These are phyloP conservation scores for Melinopterus prodromus DNA, from an alignment of 2,888 invertebrate genomes.

Conservation along the genomic window DNA sequence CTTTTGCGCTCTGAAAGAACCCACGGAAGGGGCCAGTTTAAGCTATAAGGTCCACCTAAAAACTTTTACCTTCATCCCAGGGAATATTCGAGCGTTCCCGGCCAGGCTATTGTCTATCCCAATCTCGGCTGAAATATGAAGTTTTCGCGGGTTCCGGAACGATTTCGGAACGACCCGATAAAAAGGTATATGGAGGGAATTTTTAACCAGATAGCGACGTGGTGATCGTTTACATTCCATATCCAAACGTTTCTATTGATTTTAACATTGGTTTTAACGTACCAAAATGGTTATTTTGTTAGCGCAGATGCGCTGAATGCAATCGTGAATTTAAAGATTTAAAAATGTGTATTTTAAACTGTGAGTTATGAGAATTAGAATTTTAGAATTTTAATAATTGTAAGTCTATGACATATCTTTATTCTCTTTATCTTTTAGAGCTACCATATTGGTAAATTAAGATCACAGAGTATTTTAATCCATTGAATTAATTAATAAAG, in stretches of 20 bases:
- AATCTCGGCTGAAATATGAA: background rate
- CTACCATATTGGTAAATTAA: no score
- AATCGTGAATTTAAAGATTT: background rate
- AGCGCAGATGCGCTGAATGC: background rate
- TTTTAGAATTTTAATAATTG: no score
- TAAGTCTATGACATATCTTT: no score
- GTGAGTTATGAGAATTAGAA: no score
- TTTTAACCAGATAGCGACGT: background rate
- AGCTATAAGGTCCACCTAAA: conserved; percentile 4
- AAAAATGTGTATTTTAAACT: no score
- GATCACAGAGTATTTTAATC: no score
- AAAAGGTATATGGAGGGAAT: background rate
- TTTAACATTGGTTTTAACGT: background rate
- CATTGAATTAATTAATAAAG: no score
- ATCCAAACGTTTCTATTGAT: background rate
- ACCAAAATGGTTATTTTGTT: background rate
- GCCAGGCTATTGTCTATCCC: background rate
- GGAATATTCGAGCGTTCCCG: background rate
- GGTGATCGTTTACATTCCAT: background rate
- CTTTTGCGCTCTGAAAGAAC: background rate
- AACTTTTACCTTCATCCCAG: background rate
- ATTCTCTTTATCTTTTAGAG: no score
- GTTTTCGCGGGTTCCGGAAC: background rate
- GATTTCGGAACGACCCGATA: conserved; percentile 4
- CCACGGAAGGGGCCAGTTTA: background rate